Evolutionary conservation across 1,140 invertebrate species (phyloP), one percentile per base, ranked within the genome.

Genomic region (Oryctes rhinoceros): DNA sequence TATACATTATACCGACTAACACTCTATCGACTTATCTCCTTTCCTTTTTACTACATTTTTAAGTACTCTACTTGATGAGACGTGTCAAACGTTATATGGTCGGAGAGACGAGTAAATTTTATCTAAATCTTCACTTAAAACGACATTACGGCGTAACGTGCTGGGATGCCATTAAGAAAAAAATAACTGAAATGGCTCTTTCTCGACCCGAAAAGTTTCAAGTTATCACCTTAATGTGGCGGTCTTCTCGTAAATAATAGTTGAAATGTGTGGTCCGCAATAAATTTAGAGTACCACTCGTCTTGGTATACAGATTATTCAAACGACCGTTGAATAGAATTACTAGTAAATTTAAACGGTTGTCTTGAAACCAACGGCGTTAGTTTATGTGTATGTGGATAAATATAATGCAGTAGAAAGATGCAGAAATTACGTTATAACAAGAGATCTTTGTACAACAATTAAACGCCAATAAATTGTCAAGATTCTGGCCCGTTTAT

Each of bases 41-140:
- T 59, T 59, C 18, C 18, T n/a, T 18, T 59, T n/a, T 59, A 59
- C 53, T 59, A 18, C 53, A 44, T 44, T 59, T 59, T 59, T 59
- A 59, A 59, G 53, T 59, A 18, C 18, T 18, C 18, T n/a, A 59
- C 15, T 59, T 59, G 53, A 59, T 59, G 53, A 59, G 53, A 59
- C 15, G 15, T 18, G 53, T 59, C 53, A 59, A n/a, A 59, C 53
- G 53, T 59, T 59, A 18, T 59, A 59, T 59, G 15, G 53, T 18
- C 53, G 18, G 15, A 59, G 53, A 59, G 53, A 59, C 15, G 18
- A 59, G 18, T 59, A 59, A 59, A 59, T 59, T 59, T 59, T 59
- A 59, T 59, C 53, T 59, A 59, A 59, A 59, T 59, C 53, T 59
- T 59, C n/a, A 59, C 53, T 59, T 59, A 59, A 59, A 59, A 18